These are phyloP conservation scores for Podocnemis expansa DNA, from an alignment of 2,113 vertebrate species.

Conservation along the genomic window DNA sequence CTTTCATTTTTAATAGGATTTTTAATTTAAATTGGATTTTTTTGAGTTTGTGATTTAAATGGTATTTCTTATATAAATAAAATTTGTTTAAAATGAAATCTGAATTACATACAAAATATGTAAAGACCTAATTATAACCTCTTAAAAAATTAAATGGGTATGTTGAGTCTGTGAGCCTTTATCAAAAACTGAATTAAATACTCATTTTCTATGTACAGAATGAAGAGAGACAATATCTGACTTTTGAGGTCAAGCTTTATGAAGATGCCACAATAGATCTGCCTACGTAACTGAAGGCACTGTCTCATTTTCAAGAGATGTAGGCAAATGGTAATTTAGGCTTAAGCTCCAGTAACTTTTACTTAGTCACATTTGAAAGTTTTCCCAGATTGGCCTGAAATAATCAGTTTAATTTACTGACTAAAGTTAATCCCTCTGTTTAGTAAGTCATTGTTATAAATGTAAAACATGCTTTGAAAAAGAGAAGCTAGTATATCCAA, in stretches of 20 bases:
- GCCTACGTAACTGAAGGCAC: not conserved
- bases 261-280: not conserved
- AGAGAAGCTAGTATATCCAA: not conserved
- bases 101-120: not conserved
- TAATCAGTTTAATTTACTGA: not conserved
- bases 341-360: not conserved
- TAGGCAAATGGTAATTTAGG: not conserved
- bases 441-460: not conserved
- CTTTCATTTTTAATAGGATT: no score
- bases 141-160: not conserved
- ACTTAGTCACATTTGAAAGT: not conserved
- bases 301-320: not conserved
- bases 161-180: not conserved
- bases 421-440: not conserved
- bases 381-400: not conserved
- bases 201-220: not conserved
- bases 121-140: not conserved
- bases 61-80: not conserved
- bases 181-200: not conserved
- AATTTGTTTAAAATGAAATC: not conserved
- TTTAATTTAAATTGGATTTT: not conserved
- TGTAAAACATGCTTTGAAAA: not conserved
- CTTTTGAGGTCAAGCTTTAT: not conserved
- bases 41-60: not conserved
- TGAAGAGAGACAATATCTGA: not conserved